Percentiles rank a stretch among this genome's conserved stretches.
Conservation (phyloP, 1,140 invertebrate genomes). For the Tetraneura akinire region DNA sequence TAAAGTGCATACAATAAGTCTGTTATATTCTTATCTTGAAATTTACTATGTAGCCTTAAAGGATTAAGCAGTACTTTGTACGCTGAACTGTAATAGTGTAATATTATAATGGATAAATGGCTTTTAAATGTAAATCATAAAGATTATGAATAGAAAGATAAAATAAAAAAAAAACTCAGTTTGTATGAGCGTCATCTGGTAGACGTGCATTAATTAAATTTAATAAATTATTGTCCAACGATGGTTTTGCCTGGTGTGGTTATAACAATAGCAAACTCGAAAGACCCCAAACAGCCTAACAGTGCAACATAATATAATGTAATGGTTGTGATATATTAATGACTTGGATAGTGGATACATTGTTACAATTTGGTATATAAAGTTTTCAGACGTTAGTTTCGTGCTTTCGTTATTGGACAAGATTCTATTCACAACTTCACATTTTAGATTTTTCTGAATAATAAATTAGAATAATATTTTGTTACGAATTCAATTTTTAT, state of each 20-base stretch:
- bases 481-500: not conserved
- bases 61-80: too few species aligned
- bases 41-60: too few species aligned
- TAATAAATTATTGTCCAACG: not conserved
- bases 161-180: not conserved
- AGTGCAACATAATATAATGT: not conserved
- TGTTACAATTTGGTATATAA: slow-evolving; percentile 6
- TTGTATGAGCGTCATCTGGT: slow-evolving; percentile 12
- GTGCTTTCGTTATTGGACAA: slow-evolving; percentile 15
- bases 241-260: not conserved
- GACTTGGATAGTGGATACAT: slow-evolving; percentile 19
- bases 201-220: slow-evolving; percentile 36
- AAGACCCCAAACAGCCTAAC: slow-evolving; percentile 13
- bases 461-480: slow-evolving; percentile 2
- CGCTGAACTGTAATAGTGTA: too few species aligned
- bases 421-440: not conserved
- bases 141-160: not conserved
- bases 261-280: slow-evolving; percentile 14
- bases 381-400: slow-evolving; percentile 24
- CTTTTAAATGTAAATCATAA: too few species aligned
- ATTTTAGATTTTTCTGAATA: not conserved
- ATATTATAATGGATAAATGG: too few species aligned
- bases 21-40: too few species aligned
- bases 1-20: too few species aligned
- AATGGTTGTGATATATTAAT: slow-evolving; percentile 42